phyloP scores from a whole-genome alignment of 2,888 invertebrate genomes.

The Microplitis deprimator region DNA sequence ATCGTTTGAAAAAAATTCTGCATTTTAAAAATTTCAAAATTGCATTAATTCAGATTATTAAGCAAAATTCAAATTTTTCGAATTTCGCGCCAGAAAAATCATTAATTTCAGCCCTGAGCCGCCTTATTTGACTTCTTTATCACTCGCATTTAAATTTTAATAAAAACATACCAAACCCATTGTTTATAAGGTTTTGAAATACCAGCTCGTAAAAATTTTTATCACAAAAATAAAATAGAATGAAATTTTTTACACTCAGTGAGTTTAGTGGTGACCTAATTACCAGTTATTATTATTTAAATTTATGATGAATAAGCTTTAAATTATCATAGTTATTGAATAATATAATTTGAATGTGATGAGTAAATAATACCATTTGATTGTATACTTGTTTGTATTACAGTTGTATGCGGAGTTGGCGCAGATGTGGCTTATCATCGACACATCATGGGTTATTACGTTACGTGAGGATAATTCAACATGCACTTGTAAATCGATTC shows the following conservation, averaged over 20 bases:
- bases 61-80: too few relatives aligned
- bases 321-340: not conserved
- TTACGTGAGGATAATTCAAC: slow-evolving; percentile 75
- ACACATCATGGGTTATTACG: slow-evolving; percentile 76
- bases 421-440: slow-evolving; percentile 77
- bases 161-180: slow-evolving; percentile 7
- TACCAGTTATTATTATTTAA: not conserved
- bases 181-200: slow-evolving; percentile 56
- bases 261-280: too few relatives aligned
- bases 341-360: not conserved
- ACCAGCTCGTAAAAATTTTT: slow-evolving; percentile 65
- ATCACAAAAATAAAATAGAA: not conserved
- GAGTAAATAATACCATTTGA: slow-evolving; percentile 14
- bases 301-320: not conserved
- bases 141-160: not conserved
- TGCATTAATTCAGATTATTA: too few relatives aligned
- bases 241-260: too few relatives aligned
- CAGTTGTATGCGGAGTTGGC: slow-evolving; percentile 79
- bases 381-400: slow-evolving; percentile 56
- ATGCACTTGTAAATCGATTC: slow-evolving; percentile 62
- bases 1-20: too few relatives aligned
- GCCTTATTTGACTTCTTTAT: too few relatives aligned
- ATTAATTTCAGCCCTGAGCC: too few relatives aligned
- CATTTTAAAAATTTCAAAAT: too few relatives aligned
- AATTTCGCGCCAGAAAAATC: too few relatives aligned